Evolutionary conservation across 1,140 invertebrate species (phyloP), one percentile per base, ranked within the genome.

Genomic region (Rhyacophila brunnea): DNA sequence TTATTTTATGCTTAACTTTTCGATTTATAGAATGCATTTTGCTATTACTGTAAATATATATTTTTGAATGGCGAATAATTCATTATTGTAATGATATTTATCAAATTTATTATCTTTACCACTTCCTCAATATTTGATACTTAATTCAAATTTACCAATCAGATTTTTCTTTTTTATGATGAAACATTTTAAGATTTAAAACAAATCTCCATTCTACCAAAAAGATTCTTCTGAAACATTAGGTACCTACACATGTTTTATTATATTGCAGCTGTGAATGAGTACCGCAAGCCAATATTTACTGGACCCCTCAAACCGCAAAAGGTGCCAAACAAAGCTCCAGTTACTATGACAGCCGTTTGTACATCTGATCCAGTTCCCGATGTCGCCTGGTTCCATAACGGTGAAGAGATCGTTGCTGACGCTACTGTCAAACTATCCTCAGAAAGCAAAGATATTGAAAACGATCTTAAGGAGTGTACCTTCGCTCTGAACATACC

Each of bases 351-450:
- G 58, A 83, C 82, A 23, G 86, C 89, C 13, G 81, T 89, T 17
- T 85, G 95, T 50, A 86, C 87, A 38, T 93, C 88, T 14, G 90
- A 95, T 77, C 94, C 91, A 0, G 71, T 85, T 13, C 81, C 82
- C 0, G 78, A 83, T 66, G 80, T 83, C 1, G 65, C 74, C 10
- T 81, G 80, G 80, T 66, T 81, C 7, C 77, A 82, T 53, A 81
- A 84, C 62, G 81, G 80, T 1, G 68, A 71, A 18, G 74, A 77
- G 19, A 67, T 83, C 1, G 65, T 68, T 4, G 73, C 72, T 0
- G 74, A 74, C 60, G 76, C 77, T 5, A 75, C 74, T 0, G 58
- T 81, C 6, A 66, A 74, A 44, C 68, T 82, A 9, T 81, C 80
- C 18, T 68, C 78, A 2, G 77, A 85, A 19, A 78, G 75, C 34